Percentiles rank a stretch among this genome's conserved stretches.
Conservation (phyloP, 2,797 vertebrate species). For the Dendrocincla fuliginosa region DNA sequence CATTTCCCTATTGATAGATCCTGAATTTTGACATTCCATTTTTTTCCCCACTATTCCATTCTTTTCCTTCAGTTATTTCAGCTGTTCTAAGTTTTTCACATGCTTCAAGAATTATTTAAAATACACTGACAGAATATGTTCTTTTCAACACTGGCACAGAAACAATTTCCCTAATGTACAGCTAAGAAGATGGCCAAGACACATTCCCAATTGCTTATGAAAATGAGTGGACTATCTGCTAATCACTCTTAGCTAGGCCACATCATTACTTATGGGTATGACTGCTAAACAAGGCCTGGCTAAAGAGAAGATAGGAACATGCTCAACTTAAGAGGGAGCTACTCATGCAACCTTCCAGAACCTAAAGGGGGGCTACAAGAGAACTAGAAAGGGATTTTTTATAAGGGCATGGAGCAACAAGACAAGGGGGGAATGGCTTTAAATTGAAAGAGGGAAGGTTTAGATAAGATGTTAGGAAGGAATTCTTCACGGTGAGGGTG, state of each 20-base stretch:
- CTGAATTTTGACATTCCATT: not conserved
- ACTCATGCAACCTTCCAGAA: not conserved
- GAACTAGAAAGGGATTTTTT: not conserved
- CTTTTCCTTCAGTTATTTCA: not conserved
- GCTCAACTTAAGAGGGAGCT: not conserved
- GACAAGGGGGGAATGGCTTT: not conserved
- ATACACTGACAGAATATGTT: not conserved
- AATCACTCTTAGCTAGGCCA: not conserved
- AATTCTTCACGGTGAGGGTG: not conserved
- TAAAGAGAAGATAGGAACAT: not conserved
- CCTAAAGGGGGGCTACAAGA: not conserved
- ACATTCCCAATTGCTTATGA: not conserved
- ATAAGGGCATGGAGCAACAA: not conserved
- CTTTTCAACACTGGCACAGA: not conserved
- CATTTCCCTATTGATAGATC: not conserved
- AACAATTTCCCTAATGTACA: not conserved
- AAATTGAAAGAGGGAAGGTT: not conserved
- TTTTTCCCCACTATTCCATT: not conserved
- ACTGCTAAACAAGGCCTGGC: not conserved
- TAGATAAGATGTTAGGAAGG: not conserved
- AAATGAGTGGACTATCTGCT: not conserved
- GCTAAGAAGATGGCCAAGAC: not conserved
- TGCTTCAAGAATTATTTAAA: not conserved
- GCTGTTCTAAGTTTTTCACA: not conserved
- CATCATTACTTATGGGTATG: not conserved